phyloP scores from a whole-genome alignment of 2,113 vertebrate species.

The Synodontis membranacea region DNA sequence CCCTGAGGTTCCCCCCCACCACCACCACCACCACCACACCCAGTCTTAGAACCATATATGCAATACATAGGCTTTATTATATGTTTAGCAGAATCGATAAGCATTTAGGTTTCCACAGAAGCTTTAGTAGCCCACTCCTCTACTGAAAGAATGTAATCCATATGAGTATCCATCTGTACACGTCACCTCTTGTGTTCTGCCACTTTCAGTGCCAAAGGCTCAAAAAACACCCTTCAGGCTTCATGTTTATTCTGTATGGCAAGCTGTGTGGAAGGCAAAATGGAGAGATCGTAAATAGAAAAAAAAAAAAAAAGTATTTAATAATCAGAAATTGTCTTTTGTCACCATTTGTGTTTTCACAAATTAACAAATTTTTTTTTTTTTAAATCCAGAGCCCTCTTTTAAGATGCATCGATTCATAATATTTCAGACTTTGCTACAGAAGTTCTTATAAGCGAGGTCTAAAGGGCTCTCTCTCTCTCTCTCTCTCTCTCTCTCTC shows the following conservation, averaged over 20 bases:
- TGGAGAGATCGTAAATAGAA: neutral
- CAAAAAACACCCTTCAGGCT: slow-evolving; percentile 13
- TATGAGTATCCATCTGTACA: slow-evolving; percentile 31
- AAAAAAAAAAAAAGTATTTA: slow-evolving; percentile 2
- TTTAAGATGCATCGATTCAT: slow-evolving; percentile 7
- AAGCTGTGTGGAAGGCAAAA: slow-evolving; percentile 52
- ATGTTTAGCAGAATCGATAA: slow-evolving; percentile 35
- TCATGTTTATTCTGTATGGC: slow-evolving; percentile 40
- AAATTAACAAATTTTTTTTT: slow-evolving; percentile 9
- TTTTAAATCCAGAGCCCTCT: slow-evolving; percentile 25
- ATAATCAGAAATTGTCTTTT: neutral
- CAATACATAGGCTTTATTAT: slow-evolving; percentile 48
- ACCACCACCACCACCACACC: no score
- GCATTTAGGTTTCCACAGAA: slow-evolving; percentile 37
- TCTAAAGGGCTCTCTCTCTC: slow-evolving; percentile 50
- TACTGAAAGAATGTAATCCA: slow-evolving; percentile 48
- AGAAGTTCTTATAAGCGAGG: slow-evolving; percentile 18
- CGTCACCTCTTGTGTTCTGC: slow-evolving; percentile 30
- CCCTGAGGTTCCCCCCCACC: slow-evolving; percentile 4
- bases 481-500: no score
- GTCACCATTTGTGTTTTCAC: slow-evolving; percentile 6
- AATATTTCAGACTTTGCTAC: slow-evolving; percentile 21
- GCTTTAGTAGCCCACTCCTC: slow-evolving; percentile 41
- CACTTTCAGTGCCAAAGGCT: slow-evolving; percentile 53
- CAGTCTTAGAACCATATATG: slow-evolving; percentile 48